phyloP scores from a whole-genome alignment of 2,888 invertebrate genomes.

The Marronus borbonicus region DNA sequence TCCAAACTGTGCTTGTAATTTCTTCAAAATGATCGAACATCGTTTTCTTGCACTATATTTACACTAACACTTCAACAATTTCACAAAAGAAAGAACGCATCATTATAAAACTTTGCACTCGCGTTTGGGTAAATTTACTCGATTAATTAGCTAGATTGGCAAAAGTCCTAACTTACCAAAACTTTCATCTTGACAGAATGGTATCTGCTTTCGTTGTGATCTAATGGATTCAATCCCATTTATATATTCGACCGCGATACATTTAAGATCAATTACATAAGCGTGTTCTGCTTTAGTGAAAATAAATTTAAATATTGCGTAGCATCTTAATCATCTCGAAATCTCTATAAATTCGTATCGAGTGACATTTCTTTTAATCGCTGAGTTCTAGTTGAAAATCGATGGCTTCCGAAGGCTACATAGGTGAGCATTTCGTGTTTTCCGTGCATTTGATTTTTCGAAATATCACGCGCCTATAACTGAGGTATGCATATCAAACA shows the following conservation, averaged over 20 bases:
- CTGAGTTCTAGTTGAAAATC: background rate
- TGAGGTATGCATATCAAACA: background rate
- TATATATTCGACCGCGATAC: constrained; percentile 11
- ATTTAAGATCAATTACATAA: constrained; percentile 22
- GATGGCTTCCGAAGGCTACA: background rate
- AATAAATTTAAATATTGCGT: constrained; percentile 28
- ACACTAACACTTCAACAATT: no score
- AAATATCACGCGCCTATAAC: constrained; percentile 16
- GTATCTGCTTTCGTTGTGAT: constrained; percentile 1
- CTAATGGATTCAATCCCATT: constrained; percentile 1
- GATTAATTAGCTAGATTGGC: background rate
- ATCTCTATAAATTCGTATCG: constrained; percentile 4
- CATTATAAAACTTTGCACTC: no score
- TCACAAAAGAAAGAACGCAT: no score
- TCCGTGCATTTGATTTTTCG: background rate
- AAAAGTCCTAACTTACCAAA: constrained; percentile 24
- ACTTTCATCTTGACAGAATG: constrained; percentile 18
- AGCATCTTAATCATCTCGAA: constrained; percentile 12
- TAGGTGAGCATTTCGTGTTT: background rate
- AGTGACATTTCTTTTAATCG: constrained; percentile 25
- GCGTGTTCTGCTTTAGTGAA: constrained; percentile 8
- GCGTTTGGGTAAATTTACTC: no score
- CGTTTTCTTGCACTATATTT: no score
- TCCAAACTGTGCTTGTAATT: no score
- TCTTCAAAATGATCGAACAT: no score